Evolutionary conservation across 1,140 invertebrate species (phyloP), one percentile per base, ranked within the genome.

Genomic region (Pseudomyrmex cubaensis): DNA sequence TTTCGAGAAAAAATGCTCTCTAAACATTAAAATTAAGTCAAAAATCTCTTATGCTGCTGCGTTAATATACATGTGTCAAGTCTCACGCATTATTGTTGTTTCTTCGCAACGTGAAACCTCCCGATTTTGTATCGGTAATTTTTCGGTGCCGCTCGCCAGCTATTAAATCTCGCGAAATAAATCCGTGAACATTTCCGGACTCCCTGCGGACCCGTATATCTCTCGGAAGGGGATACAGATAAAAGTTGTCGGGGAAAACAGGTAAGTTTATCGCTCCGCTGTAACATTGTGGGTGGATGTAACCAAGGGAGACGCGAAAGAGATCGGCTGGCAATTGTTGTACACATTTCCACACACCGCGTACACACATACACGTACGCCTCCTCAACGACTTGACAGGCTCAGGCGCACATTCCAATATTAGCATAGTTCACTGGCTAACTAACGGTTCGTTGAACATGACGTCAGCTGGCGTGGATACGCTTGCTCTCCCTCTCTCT

Each of bases 381-480:
- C 10, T 54, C 64, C 77, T 70, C 50, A 46, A 22, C 9, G 67
- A 74, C 69, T 84, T 80, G 69, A 84, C 82, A 63, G 61, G 57
- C 63, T 87, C 61, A 25, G 35, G 61, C 75, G 66, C 64, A 46
- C 76, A 87, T 87, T 87, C 69, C 52, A 72, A 75, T 87, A 84
- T 87, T 87, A 84, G 54, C 78, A 78, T 86, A 84, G 82, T 80
- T 87, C 86, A 84, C 82, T 82, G 82, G 62, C 54, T 84, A 82
- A 84, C 82, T 84, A 87, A 87, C 86, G 69, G 63, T 17, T 70
- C 85, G 82, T 84, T 87, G 63, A 80, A 87, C 69, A 84, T 66
- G 63, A 69, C 86, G n/a, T 64, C 56, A 48, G 70, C 77, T 82
- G 22, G 59, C 70, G 63, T 84, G 22, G 62, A 80, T 80, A 70